Evolutionary conservation across 2,888 invertebrate genomes (phyloP), one percentile per base, ranked within the genome.

Genomic region (Amphimallon solstitiale): DNA sequence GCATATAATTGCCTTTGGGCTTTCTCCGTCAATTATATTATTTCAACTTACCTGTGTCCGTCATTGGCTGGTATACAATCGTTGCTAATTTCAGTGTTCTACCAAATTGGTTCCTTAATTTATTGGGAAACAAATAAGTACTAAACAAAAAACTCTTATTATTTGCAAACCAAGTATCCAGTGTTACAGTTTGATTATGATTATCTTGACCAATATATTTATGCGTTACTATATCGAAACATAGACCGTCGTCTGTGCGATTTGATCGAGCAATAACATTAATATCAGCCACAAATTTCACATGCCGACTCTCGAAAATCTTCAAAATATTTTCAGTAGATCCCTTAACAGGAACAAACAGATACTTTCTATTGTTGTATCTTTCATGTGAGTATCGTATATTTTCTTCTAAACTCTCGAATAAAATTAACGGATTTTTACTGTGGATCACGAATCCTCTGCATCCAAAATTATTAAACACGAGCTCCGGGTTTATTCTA

Each of bases 61-160:
- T 7, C 5, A 29, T 7, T 0, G 89, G 89, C 71, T 85, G 85
- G 72, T 89, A 89, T 37, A 83, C 84, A 74, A 89, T 87, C 64
- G 85, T 84, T 5, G 87, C 86, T 17, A 87, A 81, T 74, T 80
- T 85, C 4, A 89, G 71, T 0, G 71, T 74, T 78, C 79, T 73
- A 21, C 80, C 79, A 62, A 73, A 62, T 65, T 79, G 72, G 66
- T 77, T 69, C 1, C 6, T 19, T 15, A 77, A 56, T 69, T 77
- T 77, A 66, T 77, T 70, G 9, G 75, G 74, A 70, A 67, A 77
- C 14, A 77, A 73, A 72, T 72, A 56, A 49, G 46, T 67, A n/a
- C 65, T 64, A 14, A 49, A 35, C 14, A 56, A n/a, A 62, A 75
- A 76, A 17, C 70, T 72, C 23, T 66, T 9, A 54, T 74, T 76